A percentile compares a stretch with the other conserved stretches of the same genome.
These are phyloP conservation scores for Chirona hameri DNA, from an alignment of 2,888 invertebrate species.

Conservation along the genomic window DNA sequence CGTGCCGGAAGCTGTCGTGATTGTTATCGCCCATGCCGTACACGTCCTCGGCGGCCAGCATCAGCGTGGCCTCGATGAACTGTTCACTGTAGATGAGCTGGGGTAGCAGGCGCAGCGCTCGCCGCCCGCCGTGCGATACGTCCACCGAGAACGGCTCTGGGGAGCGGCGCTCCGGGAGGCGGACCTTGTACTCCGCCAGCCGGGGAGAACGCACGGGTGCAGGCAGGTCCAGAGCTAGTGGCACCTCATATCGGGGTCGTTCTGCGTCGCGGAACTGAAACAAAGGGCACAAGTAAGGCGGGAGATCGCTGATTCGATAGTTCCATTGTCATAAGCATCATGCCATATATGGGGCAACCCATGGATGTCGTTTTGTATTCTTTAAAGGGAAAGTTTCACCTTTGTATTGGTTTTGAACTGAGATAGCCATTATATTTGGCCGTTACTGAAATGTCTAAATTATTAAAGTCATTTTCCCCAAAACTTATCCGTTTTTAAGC, in stretches of 20 bases:
- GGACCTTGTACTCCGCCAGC: constrained; percentile 2
- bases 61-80: constrained; percentile 49
- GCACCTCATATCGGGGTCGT: constrained; percentile 38
- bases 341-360: no score
- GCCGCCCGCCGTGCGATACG: background rate
- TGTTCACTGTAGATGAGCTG: constrained; percentile 49
- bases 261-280: constrained; percentile 36
- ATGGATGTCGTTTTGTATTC: no score
- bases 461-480: no score
- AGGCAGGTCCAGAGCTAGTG: constrained; percentile 42
- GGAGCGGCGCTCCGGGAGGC: background rate
- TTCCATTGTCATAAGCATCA: no score
- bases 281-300: no score
- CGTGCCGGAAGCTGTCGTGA: constrained; percentile 46
- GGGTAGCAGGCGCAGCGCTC: constrained; percentile 34
- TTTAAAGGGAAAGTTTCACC: no score
- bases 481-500: no score
- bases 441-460: no score
- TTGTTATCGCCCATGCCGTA: constrained; percentile 52
- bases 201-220: constrained; percentile 43
- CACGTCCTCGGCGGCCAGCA: constrained; percentile 46
- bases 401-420: no score
- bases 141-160: background rate
- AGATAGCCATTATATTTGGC: no score
- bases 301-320: no score